Base-by-base conservation (phyloP, 2,888 invertebrate genomes). In the Hypomecis atomaria region DNA sequence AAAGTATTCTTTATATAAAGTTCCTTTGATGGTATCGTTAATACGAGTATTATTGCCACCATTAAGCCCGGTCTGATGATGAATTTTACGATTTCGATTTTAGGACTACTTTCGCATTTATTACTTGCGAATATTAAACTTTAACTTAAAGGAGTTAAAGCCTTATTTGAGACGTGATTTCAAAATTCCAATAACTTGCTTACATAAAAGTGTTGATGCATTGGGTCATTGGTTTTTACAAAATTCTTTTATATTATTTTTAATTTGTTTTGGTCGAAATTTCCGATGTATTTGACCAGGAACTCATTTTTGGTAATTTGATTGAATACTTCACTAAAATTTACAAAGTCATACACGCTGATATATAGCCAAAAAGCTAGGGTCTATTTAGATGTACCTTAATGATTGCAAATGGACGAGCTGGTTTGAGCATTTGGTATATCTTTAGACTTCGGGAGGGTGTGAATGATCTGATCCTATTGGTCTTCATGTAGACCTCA, bases 141-240 rank as follows among this genome's bases (percentile, higher is more conserved):
- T 62, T 45, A 45, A 11, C 3, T 33, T 13, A 13, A 42, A n/a
- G n/a, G 0, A 8, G 38, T 37, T n/a, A 63, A 59, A 44, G 58
- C 10, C 11, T 49, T 7, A 37, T 52, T 57, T 62, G 7, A 33
- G n/a, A 40, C 33, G 11, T 37, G 11, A 13, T 8, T 50, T 13
- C 0, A 34, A 47, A 34, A 40, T 40, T 10, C 23, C 62, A 56
- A 56, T 56, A 53, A 43, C 43, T 54, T 54, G 43, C 34, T 43
- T 43, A 45, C 47, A 57, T 62, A 52, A 57, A 62, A 38, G 49
- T 36, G 52, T n/a, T 62, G 63, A 59, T 54, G 50, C 63, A 45
- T 64, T 38, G 56, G 36, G 49, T 49, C 47, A 48, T 48, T 48
- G 63, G 47, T 64, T 59, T 64, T 64, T 43, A 52, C 59, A 34